Conservation (phyloP, 2,113 vertebrate species). For the Sapayoa aenigma region DNA sequence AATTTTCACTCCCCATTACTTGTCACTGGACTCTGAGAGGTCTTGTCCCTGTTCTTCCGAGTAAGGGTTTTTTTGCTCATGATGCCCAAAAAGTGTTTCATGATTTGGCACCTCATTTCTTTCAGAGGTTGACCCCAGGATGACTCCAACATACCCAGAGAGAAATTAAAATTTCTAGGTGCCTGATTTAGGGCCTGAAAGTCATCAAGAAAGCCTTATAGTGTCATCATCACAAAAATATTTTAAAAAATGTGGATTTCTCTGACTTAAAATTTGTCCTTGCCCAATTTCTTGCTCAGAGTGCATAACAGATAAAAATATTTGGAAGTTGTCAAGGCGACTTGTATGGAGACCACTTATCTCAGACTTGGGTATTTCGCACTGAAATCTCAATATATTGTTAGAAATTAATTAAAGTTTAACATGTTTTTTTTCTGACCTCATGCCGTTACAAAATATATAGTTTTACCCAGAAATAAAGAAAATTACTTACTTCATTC, state of each 20-base stretch:
- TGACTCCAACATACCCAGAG: background rate
- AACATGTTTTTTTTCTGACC: background rate
- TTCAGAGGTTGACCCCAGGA: background rate
- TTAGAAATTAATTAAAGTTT: background rate
- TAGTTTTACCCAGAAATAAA: background rate
- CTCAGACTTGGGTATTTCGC: background rate
- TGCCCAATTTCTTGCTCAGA: background rate
- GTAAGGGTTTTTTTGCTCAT: background rate
- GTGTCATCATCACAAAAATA: background rate
- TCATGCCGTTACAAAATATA: background rate
- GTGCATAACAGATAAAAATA: background rate
- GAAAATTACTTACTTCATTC: constrained; percentile 5
- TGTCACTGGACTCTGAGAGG: background rate
- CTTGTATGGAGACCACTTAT: background rate
- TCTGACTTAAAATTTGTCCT: background rate
- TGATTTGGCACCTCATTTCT: background rate
- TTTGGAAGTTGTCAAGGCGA: background rate
- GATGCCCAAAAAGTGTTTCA: too few species aligned
- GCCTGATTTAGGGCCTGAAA: background rate
- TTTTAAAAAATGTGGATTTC: background rate
- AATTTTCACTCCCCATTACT: background rate
- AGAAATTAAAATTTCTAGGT: background rate
- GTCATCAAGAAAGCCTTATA: background rate
- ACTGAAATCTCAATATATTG: background rate
- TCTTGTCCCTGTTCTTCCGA: background rate